These are phyloP conservation scores for Synanthedon myopaeformis DNA, from an alignment of 2,888 invertebrate genomes.

Conservation along the genomic window DNA sequence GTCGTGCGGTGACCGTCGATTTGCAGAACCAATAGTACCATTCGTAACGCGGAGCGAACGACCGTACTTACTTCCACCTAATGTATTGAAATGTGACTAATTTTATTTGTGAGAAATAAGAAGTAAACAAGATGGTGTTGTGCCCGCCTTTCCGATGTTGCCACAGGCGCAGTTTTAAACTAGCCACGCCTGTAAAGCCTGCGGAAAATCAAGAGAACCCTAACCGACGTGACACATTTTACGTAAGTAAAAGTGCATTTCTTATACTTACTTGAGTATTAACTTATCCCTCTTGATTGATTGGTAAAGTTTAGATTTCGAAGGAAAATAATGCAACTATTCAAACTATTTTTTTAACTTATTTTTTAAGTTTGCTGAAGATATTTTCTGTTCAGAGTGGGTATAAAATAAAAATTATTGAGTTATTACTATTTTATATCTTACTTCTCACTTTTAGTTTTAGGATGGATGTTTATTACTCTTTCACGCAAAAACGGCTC, in stretches of 20 bases:
- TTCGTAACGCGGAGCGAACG: neutral
- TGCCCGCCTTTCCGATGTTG: slow-evolving; percentile 59
- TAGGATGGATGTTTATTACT: too few species aligned
- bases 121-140: slow-evolving; percentile 39
- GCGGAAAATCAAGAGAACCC: neutral
- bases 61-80: neutral
- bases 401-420: too few species aligned
- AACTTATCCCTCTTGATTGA: too few species aligned
- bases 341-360: too few species aligned
- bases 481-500: too few species aligned
- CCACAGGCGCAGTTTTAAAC: slow-evolving; percentile 47
- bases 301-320: too few species aligned
- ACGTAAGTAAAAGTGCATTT: neutral
- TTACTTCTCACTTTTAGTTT: too few species aligned
- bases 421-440: too few species aligned
- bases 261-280: too few species aligned
- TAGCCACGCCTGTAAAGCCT: slow-evolving; percentile 8
- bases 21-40: neutral
- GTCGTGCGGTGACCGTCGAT: slow-evolving; percentile 26
- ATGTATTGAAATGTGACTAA: neutral
- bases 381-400: too few species aligned
- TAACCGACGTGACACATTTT: slow-evolving; percentile 4
- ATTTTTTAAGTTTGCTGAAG: too few species aligned
- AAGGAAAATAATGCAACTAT: too few species aligned
- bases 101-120: slow-evolving; percentile 10